phyloP scores from a whole-genome alignment of 1,140 invertebrate genomes.

The Eumaeus atala region DNA sequence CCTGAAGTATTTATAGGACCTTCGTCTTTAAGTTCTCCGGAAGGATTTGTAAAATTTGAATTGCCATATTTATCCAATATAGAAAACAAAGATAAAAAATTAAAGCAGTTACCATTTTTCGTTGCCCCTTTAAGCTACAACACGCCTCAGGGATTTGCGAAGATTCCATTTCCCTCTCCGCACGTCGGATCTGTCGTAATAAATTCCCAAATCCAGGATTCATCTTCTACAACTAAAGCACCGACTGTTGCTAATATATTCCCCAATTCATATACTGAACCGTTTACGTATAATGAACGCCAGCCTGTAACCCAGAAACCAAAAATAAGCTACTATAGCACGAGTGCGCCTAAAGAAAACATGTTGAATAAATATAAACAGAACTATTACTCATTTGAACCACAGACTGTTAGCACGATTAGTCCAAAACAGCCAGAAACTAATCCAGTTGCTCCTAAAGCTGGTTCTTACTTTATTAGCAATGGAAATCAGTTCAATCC shows the following conservation, averaged over 20 bases:
- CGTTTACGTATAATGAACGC: constrained; percentile 30
- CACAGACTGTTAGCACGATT: constrained; percentile 53
- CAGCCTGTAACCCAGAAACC: constrained; percentile 48
- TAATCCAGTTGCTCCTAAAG: constrained; percentile 19
- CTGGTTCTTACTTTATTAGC: constrained; percentile 43
- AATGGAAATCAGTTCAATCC: constrained; percentile 38
- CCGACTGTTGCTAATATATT: constrained; percentile 31
- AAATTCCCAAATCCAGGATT: constrained; percentile 67
- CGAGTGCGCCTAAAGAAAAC: constrained; percentile 45
- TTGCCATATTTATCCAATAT: constrained; percentile 86
- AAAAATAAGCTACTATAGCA: constrained; percentile 53
- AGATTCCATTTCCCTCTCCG: constrained; percentile 87
- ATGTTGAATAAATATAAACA: constrained; percentile 36
- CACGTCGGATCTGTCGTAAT: constrained; percentile 89
- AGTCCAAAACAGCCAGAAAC: constrained; percentile 32
- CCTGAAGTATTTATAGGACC: constrained; percentile 88
- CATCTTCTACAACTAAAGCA: constrained; percentile 21
- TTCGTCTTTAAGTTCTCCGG: constrained; percentile 79
- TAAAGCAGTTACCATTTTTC: constrained; percentile 85
- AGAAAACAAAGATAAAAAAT: constrained; percentile 82
- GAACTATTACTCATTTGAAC: constrained; percentile 61
- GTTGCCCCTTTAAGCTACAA: constrained; percentile 88
- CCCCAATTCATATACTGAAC: constrained; percentile 38
- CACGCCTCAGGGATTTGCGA: constrained; percentile 85
- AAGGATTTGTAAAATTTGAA: constrained; percentile 86